Conservation (phyloP, 1,140 invertebrate genomes). For the Caenorhabditis remanei region DNA sequence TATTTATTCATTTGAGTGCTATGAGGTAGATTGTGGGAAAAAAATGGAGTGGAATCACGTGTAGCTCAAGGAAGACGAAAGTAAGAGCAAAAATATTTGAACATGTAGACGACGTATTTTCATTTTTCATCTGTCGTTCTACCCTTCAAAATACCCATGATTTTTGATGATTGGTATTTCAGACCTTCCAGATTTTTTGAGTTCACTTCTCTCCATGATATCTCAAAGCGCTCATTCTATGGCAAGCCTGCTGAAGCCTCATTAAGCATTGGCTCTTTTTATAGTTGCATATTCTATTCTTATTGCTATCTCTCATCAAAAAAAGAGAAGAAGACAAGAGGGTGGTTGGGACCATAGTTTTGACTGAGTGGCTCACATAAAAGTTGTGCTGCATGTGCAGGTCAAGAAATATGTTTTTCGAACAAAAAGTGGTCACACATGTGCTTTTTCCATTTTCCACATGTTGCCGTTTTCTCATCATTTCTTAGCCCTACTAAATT, state of each 20-base stretch:
- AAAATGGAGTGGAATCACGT: conserved; percentile 28
- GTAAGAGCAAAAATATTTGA: conserved; percentile 44
- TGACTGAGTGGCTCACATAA: conserved; percentile 42
- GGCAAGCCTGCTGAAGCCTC: too few species aligned
- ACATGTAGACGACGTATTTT: conserved; percentile 43
- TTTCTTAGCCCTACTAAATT: conserved; percentile 4
- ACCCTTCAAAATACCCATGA: conserved; percentile 13
- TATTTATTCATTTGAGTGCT: conserved; percentile 50
- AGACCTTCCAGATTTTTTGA: background rate
- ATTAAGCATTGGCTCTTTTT: background rate
- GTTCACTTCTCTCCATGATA: background rate
- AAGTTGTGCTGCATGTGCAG: conserved; percentile 28
- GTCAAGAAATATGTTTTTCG: conserved; percentile 46
- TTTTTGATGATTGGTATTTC: conserved; percentile 27
- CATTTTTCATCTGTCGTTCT: background rate
- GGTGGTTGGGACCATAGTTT: background rate
- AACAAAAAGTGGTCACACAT: conserved; percentile 8
- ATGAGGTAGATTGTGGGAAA: conserved; percentile 14
- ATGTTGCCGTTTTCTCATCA: conserved; percentile 31
- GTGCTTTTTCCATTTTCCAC: background rate
- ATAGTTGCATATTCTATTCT: background rate
- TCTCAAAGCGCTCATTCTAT: too few species aligned
- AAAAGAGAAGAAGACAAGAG: background rate
- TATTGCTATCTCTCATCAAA: conserved; percentile 32
- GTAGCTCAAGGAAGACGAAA: conserved; percentile 4